phyloP scores from a whole-genome alignment of 2,888 invertebrate genomes.

The Stenchaetothrips biformis region DNA sequence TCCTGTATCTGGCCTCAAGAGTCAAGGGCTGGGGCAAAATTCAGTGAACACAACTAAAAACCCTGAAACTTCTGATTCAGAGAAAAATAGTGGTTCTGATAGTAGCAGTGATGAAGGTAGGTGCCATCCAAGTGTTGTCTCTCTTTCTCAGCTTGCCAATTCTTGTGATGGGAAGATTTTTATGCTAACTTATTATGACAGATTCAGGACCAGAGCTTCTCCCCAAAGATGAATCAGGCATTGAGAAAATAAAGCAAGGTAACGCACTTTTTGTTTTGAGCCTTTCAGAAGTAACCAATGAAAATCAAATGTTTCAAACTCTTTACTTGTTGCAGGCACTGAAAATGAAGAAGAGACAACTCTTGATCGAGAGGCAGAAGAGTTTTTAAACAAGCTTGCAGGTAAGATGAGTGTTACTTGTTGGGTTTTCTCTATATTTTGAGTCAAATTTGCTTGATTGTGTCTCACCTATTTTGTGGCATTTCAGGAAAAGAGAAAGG shows the following conservation, averaged over 20 bases:
- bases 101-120: conserved; percentile 8
- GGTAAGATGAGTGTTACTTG: background rate
- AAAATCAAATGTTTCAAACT: background rate
- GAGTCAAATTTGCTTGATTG: background rate
- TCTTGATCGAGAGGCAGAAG: background rate
- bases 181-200: background rate
- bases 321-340: background rate
- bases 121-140: background rate
- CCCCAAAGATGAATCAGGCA: background rate
- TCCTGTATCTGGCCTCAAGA: background rate
- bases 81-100: conserved; percentile 2
- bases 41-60: background rate
- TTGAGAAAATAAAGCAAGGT: background rate
- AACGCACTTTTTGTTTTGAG: background rate
- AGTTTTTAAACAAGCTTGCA: background rate
- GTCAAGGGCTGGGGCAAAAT: background rate
- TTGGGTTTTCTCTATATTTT: background rate
- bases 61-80: background rate
- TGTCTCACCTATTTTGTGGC: background rate
- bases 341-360: background rate
- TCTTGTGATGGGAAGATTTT: background rate
- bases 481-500: background rate
- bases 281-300: background rate
- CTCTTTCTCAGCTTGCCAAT: background rate
- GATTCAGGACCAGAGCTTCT: background rate